Conservation (phyloP, 2,113 vertebrate species). For the Felis chaus region DNA sequence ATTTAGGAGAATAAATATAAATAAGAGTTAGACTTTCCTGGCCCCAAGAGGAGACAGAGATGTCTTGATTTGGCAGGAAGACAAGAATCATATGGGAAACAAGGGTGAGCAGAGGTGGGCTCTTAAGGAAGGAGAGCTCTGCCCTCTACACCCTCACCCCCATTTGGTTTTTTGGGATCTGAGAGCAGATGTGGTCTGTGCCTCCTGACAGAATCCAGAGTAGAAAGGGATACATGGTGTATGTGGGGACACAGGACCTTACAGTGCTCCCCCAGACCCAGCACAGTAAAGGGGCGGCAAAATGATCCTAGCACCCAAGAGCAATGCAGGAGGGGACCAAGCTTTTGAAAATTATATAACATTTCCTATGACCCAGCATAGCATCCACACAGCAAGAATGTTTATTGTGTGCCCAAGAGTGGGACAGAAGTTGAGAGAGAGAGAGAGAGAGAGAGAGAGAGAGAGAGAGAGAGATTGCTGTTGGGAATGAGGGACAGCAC, state of each 20-base stretch:
- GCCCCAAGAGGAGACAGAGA: background rate
- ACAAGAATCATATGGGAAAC: background rate
- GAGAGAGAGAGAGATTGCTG: background rate
- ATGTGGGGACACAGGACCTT: background rate
- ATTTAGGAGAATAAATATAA: background rate
- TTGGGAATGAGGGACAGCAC: background rate
- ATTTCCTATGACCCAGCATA: background rate
- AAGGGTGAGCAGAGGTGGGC: background rate
- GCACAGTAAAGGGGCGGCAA: background rate
- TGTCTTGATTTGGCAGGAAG: background rate
- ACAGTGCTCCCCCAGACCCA: background rate
- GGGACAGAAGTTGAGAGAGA: background rate
- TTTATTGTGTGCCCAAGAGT: background rate
- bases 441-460: background rate
- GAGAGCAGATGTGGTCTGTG: background rate
- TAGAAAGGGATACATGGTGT: background rate
- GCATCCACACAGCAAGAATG: background rate
- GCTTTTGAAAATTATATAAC: background rate
- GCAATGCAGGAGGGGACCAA: background rate
- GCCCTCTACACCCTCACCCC: background rate
- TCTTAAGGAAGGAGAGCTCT: background rate
- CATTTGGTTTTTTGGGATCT: background rate
- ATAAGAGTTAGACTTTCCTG: background rate
- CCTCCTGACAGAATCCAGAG: background rate
- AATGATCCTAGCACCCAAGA: background rate